Percentiles rank a stretch among this genome's conserved stretches.
phyloP scores from a whole-genome alignment of 2,888 invertebrate genomes.

The Odontomyia ornata region DNA sequence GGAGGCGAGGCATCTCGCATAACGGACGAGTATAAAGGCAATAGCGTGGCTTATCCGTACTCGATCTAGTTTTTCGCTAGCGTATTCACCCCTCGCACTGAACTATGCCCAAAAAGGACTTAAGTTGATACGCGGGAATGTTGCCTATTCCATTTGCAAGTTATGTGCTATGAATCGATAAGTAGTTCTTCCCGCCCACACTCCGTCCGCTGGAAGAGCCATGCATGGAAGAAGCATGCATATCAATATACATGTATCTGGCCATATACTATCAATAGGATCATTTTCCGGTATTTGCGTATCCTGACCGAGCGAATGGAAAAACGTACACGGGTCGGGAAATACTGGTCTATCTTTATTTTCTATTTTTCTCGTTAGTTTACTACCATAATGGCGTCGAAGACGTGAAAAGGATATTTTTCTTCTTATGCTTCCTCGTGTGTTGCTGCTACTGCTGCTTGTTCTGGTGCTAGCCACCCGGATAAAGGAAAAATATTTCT shows the following conservation, averaged over 20 bases:
- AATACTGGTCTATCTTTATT: constrained; percentile 25
- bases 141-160: constrained; percentile 3
- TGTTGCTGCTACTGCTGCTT: no score
- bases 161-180: constrained; percentile 40
- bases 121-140: constrained; percentile 10
- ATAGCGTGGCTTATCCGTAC: not conserved
- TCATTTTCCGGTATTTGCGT: constrained; percentile 41
- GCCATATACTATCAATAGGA: constrained; percentile 13
- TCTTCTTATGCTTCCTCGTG: not conserved
- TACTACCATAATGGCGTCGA: constrained; percentile 28
- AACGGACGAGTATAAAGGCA: not conserved
- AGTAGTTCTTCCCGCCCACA: constrained; percentile 13
- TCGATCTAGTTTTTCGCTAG: not conserved
- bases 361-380: constrained; percentile 36
- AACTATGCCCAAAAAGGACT: not conserved
- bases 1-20: not conserved
- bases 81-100: not conserved
- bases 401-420: constrained; percentile 33
- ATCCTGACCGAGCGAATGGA: constrained; percentile 12
- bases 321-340: constrained; percentile 2
- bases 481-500: constrained; percentile 13
- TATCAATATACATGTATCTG: not conserved
- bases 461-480: no score
- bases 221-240: not conserved
- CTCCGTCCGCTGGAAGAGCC: not conserved